Evolutionary conservation across 2,113 vertebrate genomes (phyloP), one percentile per base, ranked within the genome.

Genomic region (Cariama cristata): DNA sequence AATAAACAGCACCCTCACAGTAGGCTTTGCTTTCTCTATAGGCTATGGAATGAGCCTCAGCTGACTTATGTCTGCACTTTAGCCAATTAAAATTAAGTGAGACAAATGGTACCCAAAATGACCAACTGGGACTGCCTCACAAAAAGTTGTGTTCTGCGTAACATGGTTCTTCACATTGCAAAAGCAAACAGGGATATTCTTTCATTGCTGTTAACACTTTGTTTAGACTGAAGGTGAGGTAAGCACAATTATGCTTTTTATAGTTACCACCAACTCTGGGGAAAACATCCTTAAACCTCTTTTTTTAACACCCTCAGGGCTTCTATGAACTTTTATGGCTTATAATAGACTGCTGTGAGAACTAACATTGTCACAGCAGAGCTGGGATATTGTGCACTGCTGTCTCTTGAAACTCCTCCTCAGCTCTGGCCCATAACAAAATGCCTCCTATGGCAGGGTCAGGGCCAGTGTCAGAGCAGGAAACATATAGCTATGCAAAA

Each of bases 41-140:
- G 4, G 12, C 27, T 56, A 15, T 35, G 8, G 24, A 86, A 79
- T 0, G 0, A 68, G 35, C 9, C 12, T 79, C 52, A 60, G 50
- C 3, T 47, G n/a, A 66, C 60, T 83, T 45, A 35, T 28, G 19
- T 4, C 14, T 64, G 11, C 6, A 47, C 19, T 62, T 77, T 22
- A 47, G 30, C 12, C 44, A 63, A 62, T 19, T 66, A 76, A 66
- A 75, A 52, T 59, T 66, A 44, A 73, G 11, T 50, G n/a, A 84
- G 56, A 45, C 14, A 71, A 71, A 32, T 8, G 19, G 50, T 52
- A 63, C 16, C 7, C 13, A 20, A 75, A 88, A 80, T 26, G 35
- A 71, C 21, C 44, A 71, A 24, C 12, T 45, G 16, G 16, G 66
- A 94, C 66, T 14, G 6, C 11, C 28, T 67, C 4, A 5, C 7